Percentiles rank a stretch among this genome's conserved stretches.
phyloP scores from a whole-genome alignment of 1,140 invertebrate species.

The Carcinoscorpius rotundicauda region DNA sequence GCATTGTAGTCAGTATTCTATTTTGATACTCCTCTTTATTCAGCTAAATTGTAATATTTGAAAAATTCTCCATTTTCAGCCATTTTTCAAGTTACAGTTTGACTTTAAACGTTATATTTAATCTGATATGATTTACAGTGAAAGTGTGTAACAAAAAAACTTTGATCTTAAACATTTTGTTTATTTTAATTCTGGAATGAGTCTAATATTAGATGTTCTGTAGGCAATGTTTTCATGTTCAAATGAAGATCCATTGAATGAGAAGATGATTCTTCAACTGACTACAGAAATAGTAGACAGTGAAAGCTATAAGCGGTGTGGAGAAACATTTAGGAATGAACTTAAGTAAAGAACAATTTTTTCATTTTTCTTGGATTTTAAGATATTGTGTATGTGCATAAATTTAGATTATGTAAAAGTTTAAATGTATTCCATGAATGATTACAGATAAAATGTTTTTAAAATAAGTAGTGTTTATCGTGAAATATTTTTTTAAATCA shows the following conservation, averaged over 20 bases:
- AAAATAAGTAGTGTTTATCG: too few species aligned
- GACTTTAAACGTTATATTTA: too few species aligned
- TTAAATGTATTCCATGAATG: too few species aligned
- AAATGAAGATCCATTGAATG: conserved; percentile 49
- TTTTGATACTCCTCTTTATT: too few species aligned
- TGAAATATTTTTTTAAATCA: too few species aligned
- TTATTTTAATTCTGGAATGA: background rate
- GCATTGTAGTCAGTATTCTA: too few species aligned
- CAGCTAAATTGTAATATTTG: too few species aligned
- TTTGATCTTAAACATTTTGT: background rate
- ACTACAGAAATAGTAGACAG: conserved; percentile 34
- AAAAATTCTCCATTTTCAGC: background rate
- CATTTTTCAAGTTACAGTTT: background rate
- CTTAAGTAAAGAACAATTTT: conserved; percentile 31
- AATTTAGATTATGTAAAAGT: too few species aligned
- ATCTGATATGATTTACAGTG: too few species aligned
- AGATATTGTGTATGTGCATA: background rate
- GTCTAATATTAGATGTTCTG: background rate
- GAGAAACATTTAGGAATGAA: conserved; percentile 59
- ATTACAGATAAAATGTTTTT: too few species aligned
- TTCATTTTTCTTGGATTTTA: background rate
- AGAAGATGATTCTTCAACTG: conserved; percentile 40
- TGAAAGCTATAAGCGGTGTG: conserved; percentile 47
- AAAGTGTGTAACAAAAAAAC: too few species aligned
- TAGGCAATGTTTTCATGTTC: conserved; percentile 42